These are phyloP conservation scores for Lypha dubia DNA, from an alignment of 2,888 invertebrate species.

Conservation along the genomic window DNA sequence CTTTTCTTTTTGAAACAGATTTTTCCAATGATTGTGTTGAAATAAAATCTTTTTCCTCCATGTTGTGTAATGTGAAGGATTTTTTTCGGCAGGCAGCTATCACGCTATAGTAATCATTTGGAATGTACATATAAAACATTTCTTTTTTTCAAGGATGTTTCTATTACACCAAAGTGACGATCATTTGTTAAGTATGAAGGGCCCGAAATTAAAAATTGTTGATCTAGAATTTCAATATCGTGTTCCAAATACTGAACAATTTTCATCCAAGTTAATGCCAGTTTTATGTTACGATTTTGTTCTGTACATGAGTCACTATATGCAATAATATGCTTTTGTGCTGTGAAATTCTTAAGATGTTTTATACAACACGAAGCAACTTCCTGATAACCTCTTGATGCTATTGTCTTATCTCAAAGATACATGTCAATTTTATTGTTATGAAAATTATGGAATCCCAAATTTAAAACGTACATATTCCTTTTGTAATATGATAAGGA, in stretches of 20 bases:
- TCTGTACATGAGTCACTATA: too few species aligned
- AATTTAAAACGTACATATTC: too few species aligned
- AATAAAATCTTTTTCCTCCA: neutral
- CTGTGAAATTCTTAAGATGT: neutral
- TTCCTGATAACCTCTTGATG: neutral
- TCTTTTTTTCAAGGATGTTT: neutral
- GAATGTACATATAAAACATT: conserved; percentile 3
- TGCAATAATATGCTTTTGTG: too few species aligned
- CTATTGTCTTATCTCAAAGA: neutral
- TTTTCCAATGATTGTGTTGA: conserved; percentile 1
- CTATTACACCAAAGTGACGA: neutral
- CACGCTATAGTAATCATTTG: neutral
- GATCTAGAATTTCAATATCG: neutral
- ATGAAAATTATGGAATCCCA: too few species aligned
- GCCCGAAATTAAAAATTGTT: neutral
- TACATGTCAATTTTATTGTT: conserved; percentile 25
- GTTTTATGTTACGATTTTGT: neutral
- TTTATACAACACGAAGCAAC: conserved; percentile 11
- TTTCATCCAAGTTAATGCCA: conserved; percentile 6
- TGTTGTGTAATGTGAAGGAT: neutral
- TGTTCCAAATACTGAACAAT: neutral
- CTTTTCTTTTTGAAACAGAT: neutral
- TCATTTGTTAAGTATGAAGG: neutral
- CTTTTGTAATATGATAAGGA: too few species aligned
- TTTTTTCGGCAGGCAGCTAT: neutral